Conservation (phyloP, 1,140 invertebrate genomes). For the Sminthurides bifidus region DNA sequence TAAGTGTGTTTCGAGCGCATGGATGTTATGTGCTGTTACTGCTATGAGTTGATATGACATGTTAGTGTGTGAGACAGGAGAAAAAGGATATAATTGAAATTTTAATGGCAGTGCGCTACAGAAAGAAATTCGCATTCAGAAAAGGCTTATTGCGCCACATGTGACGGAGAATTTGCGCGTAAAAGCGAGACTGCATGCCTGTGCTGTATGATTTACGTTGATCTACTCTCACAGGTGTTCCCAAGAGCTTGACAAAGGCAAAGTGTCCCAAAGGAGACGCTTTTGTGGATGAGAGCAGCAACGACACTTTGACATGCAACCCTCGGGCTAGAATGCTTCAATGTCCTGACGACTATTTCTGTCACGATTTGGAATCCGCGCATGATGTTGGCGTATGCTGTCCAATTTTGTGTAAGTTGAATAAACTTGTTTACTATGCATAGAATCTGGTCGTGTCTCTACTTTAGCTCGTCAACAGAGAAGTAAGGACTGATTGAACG, state of each 20-base stretch:
- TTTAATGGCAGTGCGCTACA: not conserved
- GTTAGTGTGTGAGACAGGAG: too few species aligned
- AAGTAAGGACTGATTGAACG: too few species aligned
- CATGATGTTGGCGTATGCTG: constrained; percentile 25
- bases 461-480: too few species aligned
- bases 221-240: constrained; percentile 21
- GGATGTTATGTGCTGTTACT: too few species aligned
- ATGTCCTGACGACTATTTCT: constrained; percentile 30
- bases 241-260: constrained; percentile 10
- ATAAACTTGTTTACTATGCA: not conserved
- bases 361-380: constrained; percentile 19
- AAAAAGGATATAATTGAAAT: not conserved
- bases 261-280: constrained; percentile 28
- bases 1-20: too few species aligned
- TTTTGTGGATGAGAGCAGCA: constrained; percentile 20
- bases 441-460: constrained; percentile 7
- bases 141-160: too few species aligned
- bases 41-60: too few species aligned
- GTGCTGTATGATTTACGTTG: too few species aligned
- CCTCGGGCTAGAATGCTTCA: constrained; percentile 24
- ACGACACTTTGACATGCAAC: constrained; percentile 30
- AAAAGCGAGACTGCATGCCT: too few species aligned
- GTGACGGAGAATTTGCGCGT: too few species aligned
- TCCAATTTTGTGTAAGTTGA: constrained; percentile 19
- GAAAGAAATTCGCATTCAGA: too few species aligned